A percentile compares a stretch with the other conserved stretches of the same genome.
Conservation (phyloP, 2,888 invertebrate species). For the Galeruca laticollis region DNA sequence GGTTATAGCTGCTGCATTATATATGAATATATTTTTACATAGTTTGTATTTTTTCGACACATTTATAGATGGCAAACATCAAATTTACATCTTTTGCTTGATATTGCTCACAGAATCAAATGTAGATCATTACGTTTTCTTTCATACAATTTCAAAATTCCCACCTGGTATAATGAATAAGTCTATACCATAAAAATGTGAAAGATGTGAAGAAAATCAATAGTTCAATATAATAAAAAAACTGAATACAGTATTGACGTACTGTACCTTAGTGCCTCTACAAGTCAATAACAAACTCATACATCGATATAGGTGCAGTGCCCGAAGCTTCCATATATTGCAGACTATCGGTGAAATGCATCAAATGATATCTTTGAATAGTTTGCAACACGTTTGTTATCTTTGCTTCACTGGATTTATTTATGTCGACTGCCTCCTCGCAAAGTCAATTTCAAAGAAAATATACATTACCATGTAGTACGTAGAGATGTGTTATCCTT, state of each 20-base stretch:
- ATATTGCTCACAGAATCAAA: no score
- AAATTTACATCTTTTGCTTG: no score
- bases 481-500: constrained; percentile 28
- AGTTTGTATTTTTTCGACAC: no score
- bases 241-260: not conserved
- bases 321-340: constrained; percentile 27
- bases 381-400: constrained; percentile 33
- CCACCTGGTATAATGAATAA: no score
- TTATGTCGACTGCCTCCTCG: constrained; percentile 21
- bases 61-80: no score
- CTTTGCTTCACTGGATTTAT: constrained; percentile 31
- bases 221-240: not conserved
- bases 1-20: no score
- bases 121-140: no score
- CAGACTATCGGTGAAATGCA: constrained; percentile 31
- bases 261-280: not conserved
- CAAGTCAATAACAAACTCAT: constrained; percentile 9
- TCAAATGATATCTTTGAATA: constrained; percentile 33
- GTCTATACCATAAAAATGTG: no score
- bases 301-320: not conserved
- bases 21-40: no score
- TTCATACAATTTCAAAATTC: no score
- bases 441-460: constrained; percentile 16
- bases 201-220: no score
- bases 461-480: constrained; percentile 13